Conservation (phyloP, 2,113 vertebrate species). For the Macrotis lagotis region DNA sequence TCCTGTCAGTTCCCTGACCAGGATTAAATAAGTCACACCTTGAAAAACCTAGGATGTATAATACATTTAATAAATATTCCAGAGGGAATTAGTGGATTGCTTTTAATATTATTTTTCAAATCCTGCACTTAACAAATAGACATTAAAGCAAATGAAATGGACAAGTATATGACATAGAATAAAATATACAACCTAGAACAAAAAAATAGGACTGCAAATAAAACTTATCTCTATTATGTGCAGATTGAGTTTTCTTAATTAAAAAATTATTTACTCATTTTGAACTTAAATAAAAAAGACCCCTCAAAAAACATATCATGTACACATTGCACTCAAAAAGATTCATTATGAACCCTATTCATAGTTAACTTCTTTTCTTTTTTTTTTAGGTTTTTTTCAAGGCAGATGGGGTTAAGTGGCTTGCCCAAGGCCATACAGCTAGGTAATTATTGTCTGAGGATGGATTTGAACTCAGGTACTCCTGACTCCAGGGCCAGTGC, state of each 20-base stretch:
- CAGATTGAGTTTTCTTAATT: neutral
- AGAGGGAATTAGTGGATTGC: neutral
- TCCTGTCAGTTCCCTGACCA: neutral
- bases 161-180: neutral
- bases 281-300: too few species aligned
- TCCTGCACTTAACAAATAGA: neutral
- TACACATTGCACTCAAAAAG: too few species aligned
- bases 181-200: neutral
- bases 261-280: too few species aligned
- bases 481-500: too few species aligned
- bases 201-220: neutral
- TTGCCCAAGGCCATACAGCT: too few species aligned
- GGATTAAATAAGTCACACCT: neutral
- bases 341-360: too few species aligned
- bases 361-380: too few species aligned
- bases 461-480: too few species aligned
- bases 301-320: too few species aligned
- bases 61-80: neutral
- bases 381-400: too few species aligned
- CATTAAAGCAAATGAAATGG: neutral
- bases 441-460: too few species aligned
- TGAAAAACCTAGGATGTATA: neutral
- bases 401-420: too few species aligned
- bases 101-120: neutral
- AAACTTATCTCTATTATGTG: neutral